These are phyloP conservation scores for Bedellia somnulentella DNA, from an alignment of 2,888 invertebrate species.

Conservation along the genomic window DNA sequence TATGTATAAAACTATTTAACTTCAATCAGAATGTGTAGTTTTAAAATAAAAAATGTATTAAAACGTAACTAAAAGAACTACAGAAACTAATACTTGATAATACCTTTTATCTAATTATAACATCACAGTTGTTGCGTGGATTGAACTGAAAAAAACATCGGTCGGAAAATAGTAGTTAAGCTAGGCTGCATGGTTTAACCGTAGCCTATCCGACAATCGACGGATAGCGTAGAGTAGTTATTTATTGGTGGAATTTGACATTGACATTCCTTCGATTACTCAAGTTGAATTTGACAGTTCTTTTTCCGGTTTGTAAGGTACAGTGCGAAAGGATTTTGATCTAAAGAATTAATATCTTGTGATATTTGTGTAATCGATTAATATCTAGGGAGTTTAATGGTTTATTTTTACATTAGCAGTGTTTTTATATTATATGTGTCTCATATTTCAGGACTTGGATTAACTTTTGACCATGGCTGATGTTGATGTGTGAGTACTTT, in stretches of 20 bases:
- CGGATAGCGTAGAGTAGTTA: too few relatives aligned
- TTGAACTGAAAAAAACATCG: not conserved
- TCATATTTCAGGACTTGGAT: slow-evolving; percentile 48
- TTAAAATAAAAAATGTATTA: too few relatives aligned
- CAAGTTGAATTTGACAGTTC: slow-evolving; percentile 12
- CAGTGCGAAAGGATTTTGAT: slow-evolving; percentile 42
- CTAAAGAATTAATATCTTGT: slow-evolving; percentile 31
- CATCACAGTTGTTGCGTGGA: slow-evolving; percentile 6
- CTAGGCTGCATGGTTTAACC: too few relatives aligned
- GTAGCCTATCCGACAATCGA: too few relatives aligned
- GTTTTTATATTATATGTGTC: slow-evolving; percentile 25
- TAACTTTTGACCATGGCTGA: slow-evolving; percentile 70
- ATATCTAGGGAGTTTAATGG: slow-evolving; percentile 15
- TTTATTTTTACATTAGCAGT: slow-evolving; percentile 16
- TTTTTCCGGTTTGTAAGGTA: slow-evolving; percentile 58
- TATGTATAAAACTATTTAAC: too few relatives aligned
- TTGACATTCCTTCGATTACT: slow-evolving; percentile 12
- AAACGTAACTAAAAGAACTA: too few relatives aligned
- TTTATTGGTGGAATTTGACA: slow-evolving; percentile 1
- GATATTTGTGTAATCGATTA: slow-evolving; percentile 29
- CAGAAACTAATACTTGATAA: slow-evolving; percentile 2
- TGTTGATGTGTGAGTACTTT: slow-evolving; percentile 76
- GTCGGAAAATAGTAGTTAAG: too few relatives aligned
- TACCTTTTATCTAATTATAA: slow-evolving; percentile 2
- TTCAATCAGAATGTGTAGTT: too few relatives aligned